Evolutionary conservation across 2,113 vertebrate genomes (phyloP).

Genomic region (Phalacrocorax carbo): DNA sequence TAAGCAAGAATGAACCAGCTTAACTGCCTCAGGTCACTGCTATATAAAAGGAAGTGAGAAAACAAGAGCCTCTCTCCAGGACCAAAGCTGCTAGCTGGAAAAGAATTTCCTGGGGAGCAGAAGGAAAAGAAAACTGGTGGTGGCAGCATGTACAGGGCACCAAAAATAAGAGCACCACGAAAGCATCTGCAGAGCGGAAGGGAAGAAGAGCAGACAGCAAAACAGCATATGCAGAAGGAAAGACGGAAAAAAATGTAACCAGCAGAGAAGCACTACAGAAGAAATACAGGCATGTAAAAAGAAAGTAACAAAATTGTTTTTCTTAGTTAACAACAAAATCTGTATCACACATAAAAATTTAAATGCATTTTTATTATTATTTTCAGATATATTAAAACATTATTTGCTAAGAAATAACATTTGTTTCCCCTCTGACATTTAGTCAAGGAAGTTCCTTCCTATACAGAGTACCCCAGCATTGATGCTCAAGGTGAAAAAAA

Average conservation of each 20-base stretch:
- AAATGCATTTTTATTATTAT: background rate
- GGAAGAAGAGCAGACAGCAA: background rate
- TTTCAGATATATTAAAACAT: background rate
- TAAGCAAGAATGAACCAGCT: slow-evolving; percentile 62
- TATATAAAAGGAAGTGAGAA: slow-evolving; percentile 59
- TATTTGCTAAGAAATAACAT: background rate
- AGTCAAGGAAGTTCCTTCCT: background rate
- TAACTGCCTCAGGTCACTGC: slow-evolving; percentile 59
- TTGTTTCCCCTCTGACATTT: background rate
- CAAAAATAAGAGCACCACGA: slow-evolving; percentile 45
- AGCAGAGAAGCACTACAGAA: background rate
- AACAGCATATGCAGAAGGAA: slow-evolving; percentile 4
- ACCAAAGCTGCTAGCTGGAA: slow-evolving; percentile 57
- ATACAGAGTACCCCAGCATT: background rate
- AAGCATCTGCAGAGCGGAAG: slow-evolving; percentile 40
- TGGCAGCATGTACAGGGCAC: slow-evolving; percentile 35
- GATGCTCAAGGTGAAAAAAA: background rate
- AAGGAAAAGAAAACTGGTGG: slow-evolving; percentile 46
- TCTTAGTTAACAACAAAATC: background rate
- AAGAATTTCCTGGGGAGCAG: slow-evolving; percentile 63
- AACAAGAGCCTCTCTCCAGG: slow-evolving; percentile 66
- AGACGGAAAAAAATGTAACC: background rate
- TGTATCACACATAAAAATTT: background rate
- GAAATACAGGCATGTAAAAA: background rate
- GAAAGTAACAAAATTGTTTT: background rate